Evolutionary conservation across 2,888 invertebrate genomes (phyloP).

Genomic region (Hemistola chrysoprasaria): DNA sequence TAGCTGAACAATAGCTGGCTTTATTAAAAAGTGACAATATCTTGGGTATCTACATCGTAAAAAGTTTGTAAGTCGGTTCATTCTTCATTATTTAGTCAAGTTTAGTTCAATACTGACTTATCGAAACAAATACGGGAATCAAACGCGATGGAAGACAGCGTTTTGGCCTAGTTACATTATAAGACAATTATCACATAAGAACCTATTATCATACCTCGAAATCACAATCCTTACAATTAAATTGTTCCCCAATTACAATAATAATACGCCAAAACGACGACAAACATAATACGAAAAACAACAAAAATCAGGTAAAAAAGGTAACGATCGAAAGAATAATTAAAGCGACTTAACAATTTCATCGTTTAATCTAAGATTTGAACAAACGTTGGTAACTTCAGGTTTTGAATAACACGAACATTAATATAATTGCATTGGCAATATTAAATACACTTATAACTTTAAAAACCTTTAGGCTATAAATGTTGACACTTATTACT

Average conservation of each 20-base stretch:
- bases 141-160: conserved; percentile 76
- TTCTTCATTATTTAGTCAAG: not conserved
- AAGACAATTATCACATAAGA: conserved; percentile 77
- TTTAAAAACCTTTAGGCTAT: conserved; percentile 3
- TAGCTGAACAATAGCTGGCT: conserved; percentile 4
- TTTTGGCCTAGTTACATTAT: conserved; percentile 56
- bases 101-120: conserved; percentile 4
- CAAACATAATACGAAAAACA: conserved; percentile 57
- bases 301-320: conserved; percentile 71
- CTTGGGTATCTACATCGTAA: too few relatives aligned
- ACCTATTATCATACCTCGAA: conserved; percentile 68
- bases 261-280: conserved; percentile 58
- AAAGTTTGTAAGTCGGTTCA: too few relatives aligned
- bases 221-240: conserved; percentile 77
- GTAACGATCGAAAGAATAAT: conserved; percentile 76
- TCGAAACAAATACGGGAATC: conserved; percentile 30
- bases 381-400: conserved; percentile 80
- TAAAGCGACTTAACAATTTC: conserved; percentile 70
- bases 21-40: too few relatives aligned
- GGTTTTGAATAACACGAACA: conserved; percentile 52
- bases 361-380: conserved; percentile 66
- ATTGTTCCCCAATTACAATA: conserved; percentile 76
- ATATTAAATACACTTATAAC: conserved; percentile 10
- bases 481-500: not conserved
- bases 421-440: conserved; percentile 49